Percentiles rank a stretch among this genome's conserved stretches.
Evolutionary conservation across 1,140 invertebrate species (phyloP).

Genomic region (Vollenhovia emeryi): DNA sequence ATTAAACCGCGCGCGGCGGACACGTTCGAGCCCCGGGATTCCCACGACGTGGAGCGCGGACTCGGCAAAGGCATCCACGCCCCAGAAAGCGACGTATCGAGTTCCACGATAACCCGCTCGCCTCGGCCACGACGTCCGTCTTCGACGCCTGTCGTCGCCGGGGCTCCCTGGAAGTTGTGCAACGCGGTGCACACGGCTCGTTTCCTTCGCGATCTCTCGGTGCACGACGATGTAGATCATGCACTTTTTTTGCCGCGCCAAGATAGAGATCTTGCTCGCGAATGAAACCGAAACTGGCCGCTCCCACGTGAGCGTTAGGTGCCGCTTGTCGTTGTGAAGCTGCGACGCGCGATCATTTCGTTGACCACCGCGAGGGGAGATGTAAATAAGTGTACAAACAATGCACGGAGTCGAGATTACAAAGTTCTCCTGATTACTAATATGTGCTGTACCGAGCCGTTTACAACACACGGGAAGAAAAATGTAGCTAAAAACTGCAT

Average conservation of each 20-base stretch:
- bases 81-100: slow-evolving; percentile 69
- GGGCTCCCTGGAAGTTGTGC: slow-evolving; percentile 62
- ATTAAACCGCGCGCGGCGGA: slow-evolving; percentile 15
- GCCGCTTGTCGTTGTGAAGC: neutral
- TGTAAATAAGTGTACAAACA: neutral
- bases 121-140: slow-evolving; percentile 22
- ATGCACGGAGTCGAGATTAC: neutral
- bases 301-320: slow-evolving; percentile 62
- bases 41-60: slow-evolving; percentile 55
- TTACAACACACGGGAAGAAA: no score
- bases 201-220: slow-evolving; percentile 56
- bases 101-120: slow-evolving; percentile 65
- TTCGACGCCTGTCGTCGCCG: slow-evolving; percentile 5
- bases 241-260: slow-evolving; percentile 44
- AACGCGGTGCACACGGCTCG: slow-evolving; percentile 50
- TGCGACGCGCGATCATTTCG: neutral
- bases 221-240: slow-evolving; percentile 58
- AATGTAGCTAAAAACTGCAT: no score
- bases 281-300: slow-evolving; percentile 73
- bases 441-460: neutral
- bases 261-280: slow-evolving; percentile 68
- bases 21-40: slow-evolving; percentile 58
- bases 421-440: neutral
- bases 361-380: neutral
- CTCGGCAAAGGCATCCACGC: slow-evolving; percentile 57